Conservation (phyloP, 2,888 invertebrate genomes). For the Hirtodrosophila confusa region DNA sequence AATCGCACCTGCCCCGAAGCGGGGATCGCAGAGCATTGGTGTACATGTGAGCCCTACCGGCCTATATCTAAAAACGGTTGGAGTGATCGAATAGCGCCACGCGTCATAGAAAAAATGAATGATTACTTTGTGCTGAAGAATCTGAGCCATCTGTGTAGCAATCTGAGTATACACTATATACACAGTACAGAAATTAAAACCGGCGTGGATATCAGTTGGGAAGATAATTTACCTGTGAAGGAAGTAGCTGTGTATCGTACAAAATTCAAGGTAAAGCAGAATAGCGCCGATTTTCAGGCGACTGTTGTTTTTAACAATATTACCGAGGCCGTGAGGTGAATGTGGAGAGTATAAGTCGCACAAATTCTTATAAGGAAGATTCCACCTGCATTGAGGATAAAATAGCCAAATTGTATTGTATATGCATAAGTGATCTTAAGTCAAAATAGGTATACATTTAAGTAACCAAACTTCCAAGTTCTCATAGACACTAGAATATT, state of each 20-base stretch:
- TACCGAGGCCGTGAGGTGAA: constrained; percentile 84
- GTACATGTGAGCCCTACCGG: constrained; percentile 87
- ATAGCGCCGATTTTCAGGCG: constrained; percentile 88
- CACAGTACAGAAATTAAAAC: constrained; percentile 41
- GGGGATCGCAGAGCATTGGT: constrained; percentile 88
- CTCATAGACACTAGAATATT: too few relatives aligned
- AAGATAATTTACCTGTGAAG: neutral
- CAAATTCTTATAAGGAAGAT: constrained; percentile 85
- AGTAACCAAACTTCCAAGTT: too few relatives aligned
- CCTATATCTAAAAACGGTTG: constrained; percentile 75
- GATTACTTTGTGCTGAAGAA: constrained; percentile 49
- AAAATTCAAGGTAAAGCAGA: constrained; percentile 87
- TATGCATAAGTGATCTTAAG: constrained; percentile 41
- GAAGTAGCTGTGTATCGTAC: constrained; percentile 72
- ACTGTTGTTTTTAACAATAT: constrained; percentile 85
- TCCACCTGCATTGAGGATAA: too few relatives aligned
- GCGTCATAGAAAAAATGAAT: constrained; percentile 55
- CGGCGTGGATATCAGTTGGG: neutral
- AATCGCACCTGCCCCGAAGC: constrained; percentile 88
- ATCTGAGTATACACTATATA: constrained; percentile 30
- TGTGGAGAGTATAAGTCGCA: constrained; percentile 85
- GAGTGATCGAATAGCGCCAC: constrained; percentile 72
- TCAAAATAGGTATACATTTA: too few relatives aligned
- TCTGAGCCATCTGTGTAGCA: constrained; percentile 43
- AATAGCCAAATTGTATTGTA: constrained; percentile 47